A percentile compares a stretch with the other conserved stretches of the same genome.
phyloP scores from a whole-genome alignment of 1,140 invertebrate species.

The Panagrolaimus sp. region DNA sequence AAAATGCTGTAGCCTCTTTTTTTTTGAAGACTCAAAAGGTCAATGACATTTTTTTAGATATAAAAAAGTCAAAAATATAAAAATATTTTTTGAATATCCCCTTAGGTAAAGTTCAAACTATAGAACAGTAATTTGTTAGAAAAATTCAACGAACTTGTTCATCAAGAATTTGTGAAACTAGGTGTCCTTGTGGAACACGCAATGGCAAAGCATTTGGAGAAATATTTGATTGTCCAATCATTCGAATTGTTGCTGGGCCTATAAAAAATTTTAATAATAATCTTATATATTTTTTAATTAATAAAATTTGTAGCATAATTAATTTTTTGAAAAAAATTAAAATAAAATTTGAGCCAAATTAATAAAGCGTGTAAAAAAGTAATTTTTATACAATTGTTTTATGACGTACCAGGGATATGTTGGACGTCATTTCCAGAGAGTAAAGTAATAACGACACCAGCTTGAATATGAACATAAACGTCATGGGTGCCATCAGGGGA shows the following conservation, averaged over 20 bases:
- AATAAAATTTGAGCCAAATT: not conserved
- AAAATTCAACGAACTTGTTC: slow-evolving; percentile 22
- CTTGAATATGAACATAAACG: slow-evolving; percentile 53
- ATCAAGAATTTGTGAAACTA: slow-evolving; percentile 50
- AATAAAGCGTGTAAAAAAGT: not conserved
- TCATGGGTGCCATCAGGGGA: slow-evolving; percentile 41
- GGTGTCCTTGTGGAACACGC: slow-evolving; percentile 47
- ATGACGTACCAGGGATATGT: slow-evolving; percentile 47
- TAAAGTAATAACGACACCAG: slow-evolving; percentile 47
- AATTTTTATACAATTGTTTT: not conserved
- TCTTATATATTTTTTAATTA: not conserved
- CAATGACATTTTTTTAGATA: slow-evolving; percentile 1
- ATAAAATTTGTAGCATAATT: not conserved
- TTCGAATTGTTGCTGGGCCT: slow-evolving; percentile 54
- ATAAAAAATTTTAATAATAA: slow-evolving; percentile 18
- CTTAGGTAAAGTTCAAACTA: not conserved
- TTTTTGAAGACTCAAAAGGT: not conserved
- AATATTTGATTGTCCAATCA: slow-evolving; percentile 45
- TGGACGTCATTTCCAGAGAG: slow-evolving; percentile 48
- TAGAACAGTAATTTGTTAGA: not conserved
- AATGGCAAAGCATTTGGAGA: slow-evolving; percentile 46
- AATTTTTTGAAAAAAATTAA: no score
- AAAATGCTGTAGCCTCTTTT: not conserved
- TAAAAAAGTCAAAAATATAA: no score
- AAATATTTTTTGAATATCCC: no score